These are phyloP conservation scores for Argyra leucocephala DNA, from an alignment of 2,888 invertebrate genomes.

Conservation along the genomic window DNA sequence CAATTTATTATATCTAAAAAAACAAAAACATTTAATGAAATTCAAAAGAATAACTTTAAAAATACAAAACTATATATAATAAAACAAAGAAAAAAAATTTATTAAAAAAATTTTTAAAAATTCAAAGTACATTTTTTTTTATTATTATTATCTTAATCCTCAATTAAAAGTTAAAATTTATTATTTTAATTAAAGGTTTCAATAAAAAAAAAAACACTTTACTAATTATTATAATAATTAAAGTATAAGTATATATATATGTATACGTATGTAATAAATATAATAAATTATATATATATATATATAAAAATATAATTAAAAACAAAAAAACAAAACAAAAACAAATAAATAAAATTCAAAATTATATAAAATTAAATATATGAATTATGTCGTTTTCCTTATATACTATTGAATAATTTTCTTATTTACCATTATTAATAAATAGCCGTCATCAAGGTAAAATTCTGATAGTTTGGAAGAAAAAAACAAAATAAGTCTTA, in stretches of 20 bases:
- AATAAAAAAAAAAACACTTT: neutral
- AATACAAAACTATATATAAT: neutral
- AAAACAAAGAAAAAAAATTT: neutral
- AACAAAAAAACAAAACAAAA: neutral
- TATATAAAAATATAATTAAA: neutral
- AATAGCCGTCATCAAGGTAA: too few relatives aligned
- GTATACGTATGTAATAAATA: too few relatives aligned
- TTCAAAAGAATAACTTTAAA: neutral
- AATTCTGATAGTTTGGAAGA: too few relatives aligned
- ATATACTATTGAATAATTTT: too few relatives aligned
- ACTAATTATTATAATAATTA: neutral
- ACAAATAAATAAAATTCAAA: too few relatives aligned
- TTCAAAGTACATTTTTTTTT: neutral
- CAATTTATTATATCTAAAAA: neutral
- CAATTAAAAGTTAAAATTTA: neutral
- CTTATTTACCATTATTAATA: too few relatives aligned
- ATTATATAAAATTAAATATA: too few relatives aligned
- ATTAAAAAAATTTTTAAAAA: neutral
- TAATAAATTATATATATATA: neutral
- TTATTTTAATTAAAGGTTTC: slow-evolving; percentile 6
- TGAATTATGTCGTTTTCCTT: too few relatives aligned
- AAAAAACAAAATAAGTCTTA: too few relatives aligned
- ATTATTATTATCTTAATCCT: neutral
- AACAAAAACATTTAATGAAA: neutral
- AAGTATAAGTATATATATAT: neutral